phyloP scores from a whole-genome alignment of 2,888 invertebrate genomes.

The Aplocera efformata region DNA sequence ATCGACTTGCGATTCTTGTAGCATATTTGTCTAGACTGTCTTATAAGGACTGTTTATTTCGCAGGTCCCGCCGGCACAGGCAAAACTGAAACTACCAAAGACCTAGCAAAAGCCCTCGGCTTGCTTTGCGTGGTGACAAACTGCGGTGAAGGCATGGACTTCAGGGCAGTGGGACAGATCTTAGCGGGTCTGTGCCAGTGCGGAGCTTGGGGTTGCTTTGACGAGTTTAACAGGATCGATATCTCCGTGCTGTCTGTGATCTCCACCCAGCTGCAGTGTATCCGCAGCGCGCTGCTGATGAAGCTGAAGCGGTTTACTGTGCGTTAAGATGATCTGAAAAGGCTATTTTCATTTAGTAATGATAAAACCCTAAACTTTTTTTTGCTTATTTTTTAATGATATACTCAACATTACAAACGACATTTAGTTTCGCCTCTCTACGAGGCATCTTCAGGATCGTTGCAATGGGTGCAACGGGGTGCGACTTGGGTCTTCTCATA shows the following conservation, averaged over 20 bases:
- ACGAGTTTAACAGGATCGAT: constrained; percentile 96
- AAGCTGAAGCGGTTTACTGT: constrained; percentile 88
- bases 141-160: constrained; percentile 97
- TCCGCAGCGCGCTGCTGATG: constrained; percentile 89
- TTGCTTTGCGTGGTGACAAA: constrained; percentile 92
- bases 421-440: too few species aligned
- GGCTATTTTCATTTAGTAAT: too few species aligned
- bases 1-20: too few species aligned
- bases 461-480: too few species aligned
- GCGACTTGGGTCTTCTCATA: too few species aligned
- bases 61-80: constrained; percentile 89
- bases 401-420: too few species aligned
- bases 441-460: too few species aligned
- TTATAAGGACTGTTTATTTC: not conserved
- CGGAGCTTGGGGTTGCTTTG: constrained; percentile 98
- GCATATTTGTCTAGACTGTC: too few species aligned
- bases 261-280: constrained; percentile 94
- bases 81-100: constrained; percentile 95
- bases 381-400: too few species aligned
- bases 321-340: constrained; percentile 39
- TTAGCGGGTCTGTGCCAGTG: constrained; percentile 90
- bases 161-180: constrained; percentile 84
- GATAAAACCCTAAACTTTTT: too few species aligned
- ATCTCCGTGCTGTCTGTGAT: constrained; percentile 96
- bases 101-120: constrained; percentile 94